Evolutionary conservation across 2,888 invertebrate species (phyloP), one percentile per base, ranked within the genome.

Genomic region (Lapara coniferarum): DNA sequence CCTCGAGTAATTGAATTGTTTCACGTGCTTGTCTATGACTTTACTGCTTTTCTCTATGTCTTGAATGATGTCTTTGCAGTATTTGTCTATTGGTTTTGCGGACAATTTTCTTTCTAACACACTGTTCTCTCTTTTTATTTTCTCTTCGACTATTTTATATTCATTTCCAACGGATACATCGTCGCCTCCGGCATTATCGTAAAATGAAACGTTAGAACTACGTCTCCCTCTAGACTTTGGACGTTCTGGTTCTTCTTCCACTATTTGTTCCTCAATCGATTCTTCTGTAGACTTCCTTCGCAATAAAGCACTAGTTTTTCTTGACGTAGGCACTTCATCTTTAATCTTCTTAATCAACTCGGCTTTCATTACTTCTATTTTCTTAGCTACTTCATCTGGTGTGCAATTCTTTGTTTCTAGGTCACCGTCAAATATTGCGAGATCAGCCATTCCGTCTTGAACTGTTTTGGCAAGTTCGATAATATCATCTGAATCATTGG

Each of bases 371-470:
- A 75, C 74, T 68, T 92, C 90, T 74, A 93, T 88, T 85, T 87
- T 91, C 74, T 83, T 87, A 66, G 92, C 88, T 16, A 91, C 79
- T 72, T 90, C 91, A 12, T 84, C 82, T 0, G 89, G 85, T 0
- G 84, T 77, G 0, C 83, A 71, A 46, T 83, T 80, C 69, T 81
- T 80, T 2, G 81, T 77, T 58, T 84, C 84, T 5, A 86, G 72
- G 12, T 88, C 87, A 0, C 91, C 88, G 53, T 91, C 91, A 59
- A 83, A 88, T 55, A 93, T 88, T 4, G 90, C 84, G 30, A 94
- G 85, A 52, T 93, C 91, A 1, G 95, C 94, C 86, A 95, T 92
- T 37, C 95, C 94, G 56, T 95, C 94, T 86, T 94, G 94, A 0
- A 95, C 94, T 19, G 91, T 94, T 83, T 95, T 94, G 0, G 94